phyloP scores from a whole-genome alignment of 1,140 invertebrate genomes.

The Reticulitermes speratus region DNA sequence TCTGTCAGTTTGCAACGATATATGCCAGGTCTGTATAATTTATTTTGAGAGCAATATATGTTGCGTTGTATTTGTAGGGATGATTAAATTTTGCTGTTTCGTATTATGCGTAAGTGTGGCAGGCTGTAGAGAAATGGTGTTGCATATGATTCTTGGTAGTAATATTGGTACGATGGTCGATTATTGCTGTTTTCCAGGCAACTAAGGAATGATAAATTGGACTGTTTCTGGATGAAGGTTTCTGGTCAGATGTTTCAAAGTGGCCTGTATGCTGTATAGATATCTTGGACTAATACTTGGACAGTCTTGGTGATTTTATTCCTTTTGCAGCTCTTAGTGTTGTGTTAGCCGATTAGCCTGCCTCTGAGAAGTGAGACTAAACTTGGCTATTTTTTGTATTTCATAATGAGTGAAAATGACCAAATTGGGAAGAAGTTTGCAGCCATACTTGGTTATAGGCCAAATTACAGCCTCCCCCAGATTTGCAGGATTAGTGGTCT shows the following conservation, averaged over 20 bases:
- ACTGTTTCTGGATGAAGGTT: background rate
- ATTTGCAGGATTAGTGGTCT: background rate
- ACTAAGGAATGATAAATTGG: background rate
- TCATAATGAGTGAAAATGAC: background rate
- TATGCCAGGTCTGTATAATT: background rate
- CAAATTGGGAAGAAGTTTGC: slow-evolving; percentile 32
- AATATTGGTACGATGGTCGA: background rate
- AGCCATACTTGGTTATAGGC: slow-evolving; percentile 32
- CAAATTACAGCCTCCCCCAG: background rate
- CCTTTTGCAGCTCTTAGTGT: background rate
- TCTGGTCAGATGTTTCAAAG: background rate
- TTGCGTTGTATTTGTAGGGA: background rate
- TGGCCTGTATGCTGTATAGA: background rate
- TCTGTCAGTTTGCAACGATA: background rate
- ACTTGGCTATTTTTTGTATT: background rate
- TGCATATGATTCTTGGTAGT: background rate
- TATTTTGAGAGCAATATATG: background rate
- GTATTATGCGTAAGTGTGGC: background rate
- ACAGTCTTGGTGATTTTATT: background rate
- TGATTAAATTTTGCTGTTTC: background rate
- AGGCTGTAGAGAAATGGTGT: background rate
- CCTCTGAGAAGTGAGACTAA: background rate
- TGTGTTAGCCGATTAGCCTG: background rate
- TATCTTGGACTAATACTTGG: background rate
- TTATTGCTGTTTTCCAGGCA: background rate